These are phyloP conservation scores for Carabus problematicus DNA, from an alignment of 2,888 invertebrate species.

Conservation along the genomic window DNA sequence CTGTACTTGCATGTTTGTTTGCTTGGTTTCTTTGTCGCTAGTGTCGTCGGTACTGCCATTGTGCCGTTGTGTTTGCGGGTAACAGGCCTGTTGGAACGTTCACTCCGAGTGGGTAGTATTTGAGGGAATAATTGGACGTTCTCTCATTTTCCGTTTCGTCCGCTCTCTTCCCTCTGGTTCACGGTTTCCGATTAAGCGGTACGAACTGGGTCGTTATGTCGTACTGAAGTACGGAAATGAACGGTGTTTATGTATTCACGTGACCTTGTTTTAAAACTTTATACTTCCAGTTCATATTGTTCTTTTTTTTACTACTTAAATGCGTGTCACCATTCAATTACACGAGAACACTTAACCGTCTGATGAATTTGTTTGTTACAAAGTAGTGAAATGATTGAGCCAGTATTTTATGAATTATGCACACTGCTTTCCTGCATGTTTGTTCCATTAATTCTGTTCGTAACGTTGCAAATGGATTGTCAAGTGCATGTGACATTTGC, in stretches of 20 bases:
- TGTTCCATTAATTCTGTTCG: no score
- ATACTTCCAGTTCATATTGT: no score
- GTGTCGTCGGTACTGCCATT: not conserved
- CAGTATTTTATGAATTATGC: no score
- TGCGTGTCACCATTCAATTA: no score
- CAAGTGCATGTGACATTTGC: no score
- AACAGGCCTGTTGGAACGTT: not conserved
- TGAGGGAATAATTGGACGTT: slow-evolving; percentile 6
- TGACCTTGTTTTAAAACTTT: slow-evolving; percentile 19
- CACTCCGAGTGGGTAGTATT: not conserved
- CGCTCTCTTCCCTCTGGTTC: slow-evolving; percentile 12
- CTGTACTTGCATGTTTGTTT: not conserved
- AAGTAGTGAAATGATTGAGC: no score
- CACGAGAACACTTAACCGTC: no score
- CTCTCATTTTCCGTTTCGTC: not conserved
- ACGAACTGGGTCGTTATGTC: slow-evolving; percentile 26
- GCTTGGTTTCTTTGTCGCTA: no score
- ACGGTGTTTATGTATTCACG: slow-evolving; percentile 27
- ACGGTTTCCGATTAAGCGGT: slow-evolving; percentile 31
- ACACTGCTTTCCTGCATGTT: no score
- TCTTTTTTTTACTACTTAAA: no score
- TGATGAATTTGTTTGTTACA: no score
- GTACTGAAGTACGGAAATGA: slow-evolving; percentile 27
- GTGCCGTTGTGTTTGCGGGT: not conserved
- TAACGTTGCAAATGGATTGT: no score